phyloP scores from a whole-genome alignment of 2,113 vertebrate species.

The Xiphophorus maculatus region DNA sequence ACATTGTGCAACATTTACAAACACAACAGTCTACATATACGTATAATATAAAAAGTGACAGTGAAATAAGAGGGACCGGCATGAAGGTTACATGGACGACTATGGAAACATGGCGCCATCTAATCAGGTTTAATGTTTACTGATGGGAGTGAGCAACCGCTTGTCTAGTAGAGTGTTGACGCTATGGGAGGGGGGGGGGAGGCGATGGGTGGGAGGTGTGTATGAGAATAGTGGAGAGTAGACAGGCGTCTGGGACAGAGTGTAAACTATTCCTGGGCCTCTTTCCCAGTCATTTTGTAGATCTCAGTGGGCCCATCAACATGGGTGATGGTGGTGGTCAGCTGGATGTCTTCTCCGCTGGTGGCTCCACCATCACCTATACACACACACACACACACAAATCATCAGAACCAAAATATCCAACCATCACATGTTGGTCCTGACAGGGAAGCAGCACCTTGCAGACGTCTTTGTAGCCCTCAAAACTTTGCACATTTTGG shows the following conservation, averaged over 20 bases:
- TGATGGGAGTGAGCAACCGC: slow-evolving; percentile 2
- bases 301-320: slow-evolving; percentile 92
- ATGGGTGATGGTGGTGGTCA: slow-evolving; percentile 96
- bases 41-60: slow-evolving; percentile 31
- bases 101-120: slow-evolving; percentile 5
- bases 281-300: slow-evolving; percentile 94
- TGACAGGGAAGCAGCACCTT: too few species aligned
- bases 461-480: too few species aligned
- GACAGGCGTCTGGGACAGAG: slow-evolving; percentile 8
- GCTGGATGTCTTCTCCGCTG: slow-evolving; percentile 92
- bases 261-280: slow-evolving; percentile 86
- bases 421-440: too few species aligned
- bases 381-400: neutral
- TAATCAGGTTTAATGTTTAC: slow-evolving; percentile 13
- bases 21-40: neutral
- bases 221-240: slow-evolving; percentile 32
- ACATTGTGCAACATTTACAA: slow-evolving; percentile 54
- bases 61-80: slow-evolving; percentile 56
- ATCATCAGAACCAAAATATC: neutral
- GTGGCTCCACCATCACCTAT: slow-evolving; percentile 77
- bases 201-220: neutral
- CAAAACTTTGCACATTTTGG: too few species aligned
- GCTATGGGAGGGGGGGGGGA: neutral
- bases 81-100: slow-evolving; percentile 22
- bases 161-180: slow-evolving; percentile 3